Base-by-base conservation (phyloP, 2,113 vertebrate species). In the Pyrgilauda ruficollis region DNA sequence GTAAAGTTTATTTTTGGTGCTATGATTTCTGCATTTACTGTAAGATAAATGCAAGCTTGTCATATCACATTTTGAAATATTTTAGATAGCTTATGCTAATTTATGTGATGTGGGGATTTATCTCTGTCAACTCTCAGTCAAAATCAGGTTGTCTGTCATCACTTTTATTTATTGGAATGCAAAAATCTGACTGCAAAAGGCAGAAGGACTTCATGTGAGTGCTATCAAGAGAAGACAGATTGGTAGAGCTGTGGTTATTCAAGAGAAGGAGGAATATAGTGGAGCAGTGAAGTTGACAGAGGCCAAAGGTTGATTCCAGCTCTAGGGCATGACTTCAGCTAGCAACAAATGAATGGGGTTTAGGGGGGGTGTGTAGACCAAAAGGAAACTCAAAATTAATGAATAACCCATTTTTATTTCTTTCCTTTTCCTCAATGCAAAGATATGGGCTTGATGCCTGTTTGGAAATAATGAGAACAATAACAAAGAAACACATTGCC, bases 61-160 rank as follows among this genome's bases (percentile, higher is more conserved):
- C 30, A 88, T 21, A 50, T 86, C 67, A 77, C 19, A 58, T 63
- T 93, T 77, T 92, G 50, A 81, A 93, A 70, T 9, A 50, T 86
- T 95, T 96, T 70, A 67, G 59, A 67, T 31, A 79, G 24, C 16
- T 89, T 74, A 66, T 84, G 59, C 30, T 83, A 84, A 92, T 90
- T 88, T 80, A 86, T 80, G 20, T 63, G 64, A 70, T 67, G 28
- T 77, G 30, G 16, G 50, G 50, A 55, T 90, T 74, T 43, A 63
- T 87, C 56, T 80, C 63, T 87, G 85, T 87, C 85, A 90, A 10
- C 26, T 85, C 70, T 75, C 70, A 86, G 70, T 90, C 75, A 93
- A 83, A 90, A 69, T 24, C 15, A 37, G 11, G 58, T 33, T 56
- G 46, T 90, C 85, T 95, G 62, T 90, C 70, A 77, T 73, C 0